Evolutionary conservation across 1,140 invertebrate species (phyloP).

Genomic region (Pseudomyrmex dendroicus): DNA sequence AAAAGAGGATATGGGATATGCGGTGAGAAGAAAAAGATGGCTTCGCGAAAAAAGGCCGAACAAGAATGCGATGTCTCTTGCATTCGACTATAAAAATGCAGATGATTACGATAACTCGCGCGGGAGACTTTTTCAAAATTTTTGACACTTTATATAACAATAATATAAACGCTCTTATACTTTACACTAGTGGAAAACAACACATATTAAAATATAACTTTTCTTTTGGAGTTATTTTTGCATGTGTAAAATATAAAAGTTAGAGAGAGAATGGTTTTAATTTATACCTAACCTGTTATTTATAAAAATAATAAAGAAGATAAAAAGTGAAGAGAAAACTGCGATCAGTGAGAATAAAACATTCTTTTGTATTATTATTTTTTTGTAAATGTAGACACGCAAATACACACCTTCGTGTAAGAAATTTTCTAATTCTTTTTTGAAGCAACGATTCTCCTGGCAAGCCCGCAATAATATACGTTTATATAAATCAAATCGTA

Average conservation of each 20-base stretch:
- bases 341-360: constrained; percentile 14
- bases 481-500: background rate
- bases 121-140: background rate
- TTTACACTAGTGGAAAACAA: background rate
- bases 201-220: constrained; percentile 15
- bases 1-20: background rate
- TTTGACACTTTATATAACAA: constrained; percentile 12
- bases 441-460: background rate
- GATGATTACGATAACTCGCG: constrained; percentile 58
- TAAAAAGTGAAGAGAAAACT: constrained; percentile 17
- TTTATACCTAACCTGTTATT: constrained; percentile 39
- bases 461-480: constrained; percentile 36
- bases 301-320: constrained; percentile 32
- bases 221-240: background rate
- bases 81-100: constrained; percentile 63
- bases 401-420: no score
- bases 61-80: constrained; percentile 41
- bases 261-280: constrained; percentile 14
- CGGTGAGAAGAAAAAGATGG: constrained; percentile 19
- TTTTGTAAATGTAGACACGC: constrained; percentile 38
- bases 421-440: constrained; percentile 27
- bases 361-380: constrained; percentile 18
- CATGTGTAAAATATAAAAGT: background rate
- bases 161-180: background rate
- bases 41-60: background rate